Conservation (phyloP, 2,797 vertebrate genomes). For the Parotocinclus haroldoi region DNA sequence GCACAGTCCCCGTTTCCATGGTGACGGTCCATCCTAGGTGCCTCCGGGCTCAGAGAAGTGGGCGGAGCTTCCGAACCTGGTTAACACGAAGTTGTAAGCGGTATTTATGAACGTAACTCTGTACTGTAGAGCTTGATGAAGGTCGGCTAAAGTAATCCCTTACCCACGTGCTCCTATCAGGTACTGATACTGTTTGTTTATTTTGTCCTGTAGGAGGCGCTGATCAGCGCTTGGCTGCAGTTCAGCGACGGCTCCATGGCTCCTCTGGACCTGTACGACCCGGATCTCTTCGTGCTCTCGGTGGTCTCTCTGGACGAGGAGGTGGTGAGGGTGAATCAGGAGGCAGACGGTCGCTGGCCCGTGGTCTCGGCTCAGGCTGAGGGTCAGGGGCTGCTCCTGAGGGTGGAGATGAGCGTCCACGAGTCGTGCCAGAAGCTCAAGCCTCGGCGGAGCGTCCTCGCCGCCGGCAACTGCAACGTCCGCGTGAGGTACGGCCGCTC, state of each 20-base stretch:
- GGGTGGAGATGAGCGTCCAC: slow-evolving; percentile 87
- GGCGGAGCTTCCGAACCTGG: no score
- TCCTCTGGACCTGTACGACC: slow-evolving; percentile 86
- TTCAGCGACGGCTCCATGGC: slow-evolving; percentile 91
- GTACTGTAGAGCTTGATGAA: no score
- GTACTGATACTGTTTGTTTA: no score
- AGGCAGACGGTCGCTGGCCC: slow-evolving; percentile 73
- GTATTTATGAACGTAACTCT: no score
- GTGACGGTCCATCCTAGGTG: no score
- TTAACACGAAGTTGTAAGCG: no score
- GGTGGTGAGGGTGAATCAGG: slow-evolving; percentile 74
- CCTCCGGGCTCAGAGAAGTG: no score
- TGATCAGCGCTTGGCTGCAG: slow-evolving; percentile 91
- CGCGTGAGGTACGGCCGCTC: slow-evolving; percentile 82
- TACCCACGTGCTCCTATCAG: no score
- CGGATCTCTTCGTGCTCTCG: slow-evolving; percentile 81
- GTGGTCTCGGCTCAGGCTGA: slow-evolving; percentile 82
- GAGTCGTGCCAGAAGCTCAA: slow-evolving; percentile 92
- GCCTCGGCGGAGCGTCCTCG: slow-evolving; percentile 81
- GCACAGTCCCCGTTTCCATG: no score
- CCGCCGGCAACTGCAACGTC: slow-evolving; percentile 77
- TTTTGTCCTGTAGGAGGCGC: slow-evolving; percentile 81
- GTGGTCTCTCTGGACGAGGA: slow-evolving; percentile 83
- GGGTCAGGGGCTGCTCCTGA: slow-evolving; percentile 84
- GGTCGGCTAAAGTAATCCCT: no score